These are phyloP conservation scores for Lophura nycthemera DNA, from an alignment of 2,113 vertebrate species.

Conservation along the genomic window DNA sequence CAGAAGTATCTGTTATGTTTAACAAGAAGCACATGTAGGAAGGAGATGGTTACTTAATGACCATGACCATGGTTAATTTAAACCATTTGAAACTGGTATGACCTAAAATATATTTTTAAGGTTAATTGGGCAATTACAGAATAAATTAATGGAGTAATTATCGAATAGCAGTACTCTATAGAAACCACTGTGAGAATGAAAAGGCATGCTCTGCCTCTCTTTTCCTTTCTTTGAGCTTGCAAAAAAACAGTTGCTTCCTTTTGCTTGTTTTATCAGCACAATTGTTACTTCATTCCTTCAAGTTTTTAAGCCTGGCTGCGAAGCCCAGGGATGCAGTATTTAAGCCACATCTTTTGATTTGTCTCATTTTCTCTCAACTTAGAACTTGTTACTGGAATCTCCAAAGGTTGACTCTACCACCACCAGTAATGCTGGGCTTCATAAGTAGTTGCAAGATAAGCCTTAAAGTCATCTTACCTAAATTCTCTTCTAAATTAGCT, in stretches of 20 bases:
- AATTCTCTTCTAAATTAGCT: background rate
- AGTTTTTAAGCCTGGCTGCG: background rate
- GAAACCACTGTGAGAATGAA: slow-evolving; percentile 49
- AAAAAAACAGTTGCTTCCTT: background rate
- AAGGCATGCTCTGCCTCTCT: slow-evolving; percentile 16
- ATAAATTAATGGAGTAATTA: background rate
- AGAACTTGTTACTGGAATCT: background rate
- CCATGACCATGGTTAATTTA: background rate
- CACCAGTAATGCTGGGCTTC: background rate
- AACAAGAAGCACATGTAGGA: background rate
- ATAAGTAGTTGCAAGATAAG: background rate
- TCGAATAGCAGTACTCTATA: slow-evolving; percentile 25
- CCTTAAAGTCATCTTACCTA: background rate
- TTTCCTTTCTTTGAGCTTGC: background rate
- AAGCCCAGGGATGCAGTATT: background rate
- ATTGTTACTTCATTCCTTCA: background rate
- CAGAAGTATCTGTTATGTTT: background rate
- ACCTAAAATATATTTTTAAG: background rate
- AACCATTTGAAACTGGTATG: background rate
- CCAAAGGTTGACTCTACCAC: background rate
- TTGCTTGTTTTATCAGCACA: background rate
- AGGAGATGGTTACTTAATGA: background rate
- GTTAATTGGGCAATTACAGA: slow-evolving; percentile 14
- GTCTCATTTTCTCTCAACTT: slow-evolving; percentile 1
- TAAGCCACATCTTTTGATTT: background rate